A percentile compares a stretch with the other conserved stretches of the same genome.
phyloP scores from a whole-genome alignment of 2,888 invertebrate genomes.

The Aplocera efformata region DNA sequence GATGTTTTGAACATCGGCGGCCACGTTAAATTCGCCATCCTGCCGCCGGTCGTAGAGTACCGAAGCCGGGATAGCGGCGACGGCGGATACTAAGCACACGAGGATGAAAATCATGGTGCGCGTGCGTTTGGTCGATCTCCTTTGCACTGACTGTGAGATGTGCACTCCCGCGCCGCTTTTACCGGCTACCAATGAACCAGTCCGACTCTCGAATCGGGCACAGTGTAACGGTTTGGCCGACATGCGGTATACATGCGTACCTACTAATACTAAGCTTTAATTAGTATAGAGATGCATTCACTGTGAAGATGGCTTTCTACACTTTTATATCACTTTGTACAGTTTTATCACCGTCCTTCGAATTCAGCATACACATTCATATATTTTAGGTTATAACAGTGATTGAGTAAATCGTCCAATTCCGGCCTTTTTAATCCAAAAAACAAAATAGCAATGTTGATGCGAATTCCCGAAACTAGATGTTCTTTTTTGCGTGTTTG shows the following conservation, averaged over 20 bases:
- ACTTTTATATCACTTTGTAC: slow-evolving; percentile 13
- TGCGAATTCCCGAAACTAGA: too few species aligned
- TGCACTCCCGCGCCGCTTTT: slow-evolving; percentile 66
- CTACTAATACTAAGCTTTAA: slow-evolving; percentile 23
- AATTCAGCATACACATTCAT: too few species aligned
- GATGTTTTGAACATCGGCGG: slow-evolving; percentile 87
- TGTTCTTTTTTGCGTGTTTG: too few species aligned
- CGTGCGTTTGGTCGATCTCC: slow-evolving; percentile 54
- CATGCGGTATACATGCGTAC: slow-evolving; percentile 35
- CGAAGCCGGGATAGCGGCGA: slow-evolving; percentile 47
- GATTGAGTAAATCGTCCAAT: too few species aligned
- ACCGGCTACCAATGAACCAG: slow-evolving; percentile 66
- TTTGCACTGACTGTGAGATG: slow-evolving; percentile 55
- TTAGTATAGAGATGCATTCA: slow-evolving; percentile 13
- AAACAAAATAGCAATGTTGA: too few species aligned
- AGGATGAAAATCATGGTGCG: slow-evolving; percentile 57
- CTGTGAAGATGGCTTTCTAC: slow-evolving; percentile 10
- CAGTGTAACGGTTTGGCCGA: slow-evolving; percentile 73
- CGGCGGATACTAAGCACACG: slow-evolving; percentile 45
- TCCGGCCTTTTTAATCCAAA: too few species aligned
- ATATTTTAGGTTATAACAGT: too few species aligned
- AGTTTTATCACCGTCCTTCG: too few species aligned
- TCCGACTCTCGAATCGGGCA: slow-evolving; percentile 66
- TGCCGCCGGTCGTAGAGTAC: slow-evolving; percentile 85
- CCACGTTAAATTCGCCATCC: slow-evolving; percentile 87